phyloP scores from a whole-genome alignment of 2,888 invertebrate species.

The Cheilosia vernalis region DNA sequence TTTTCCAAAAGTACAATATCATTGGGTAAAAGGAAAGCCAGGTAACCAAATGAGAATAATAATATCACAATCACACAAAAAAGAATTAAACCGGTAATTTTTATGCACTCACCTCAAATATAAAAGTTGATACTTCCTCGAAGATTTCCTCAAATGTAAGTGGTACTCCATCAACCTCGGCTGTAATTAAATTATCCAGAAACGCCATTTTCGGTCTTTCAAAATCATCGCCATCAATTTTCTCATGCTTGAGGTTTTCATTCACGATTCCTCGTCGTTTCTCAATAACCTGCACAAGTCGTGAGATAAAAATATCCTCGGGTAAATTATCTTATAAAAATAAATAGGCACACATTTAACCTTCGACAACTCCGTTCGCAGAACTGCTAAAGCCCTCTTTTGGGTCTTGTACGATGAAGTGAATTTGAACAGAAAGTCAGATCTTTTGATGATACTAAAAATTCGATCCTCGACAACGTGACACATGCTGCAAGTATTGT shows the following conservation, averaged over 20 bases:
- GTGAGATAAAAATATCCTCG: neutral
- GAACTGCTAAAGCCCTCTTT: constrained; percentile 74
- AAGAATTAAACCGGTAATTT: neutral
- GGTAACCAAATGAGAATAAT: no score
- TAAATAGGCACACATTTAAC: neutral
- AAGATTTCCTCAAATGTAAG: constrained; percentile 79
- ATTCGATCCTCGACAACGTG: constrained; percentile 78
- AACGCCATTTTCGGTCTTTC: constrained; percentile 15
- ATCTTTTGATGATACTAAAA: constrained; percentile 79
- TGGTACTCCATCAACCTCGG: constrained; percentile 78
- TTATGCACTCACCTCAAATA: constrained; percentile 78
- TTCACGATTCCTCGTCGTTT: constrained; percentile 67
- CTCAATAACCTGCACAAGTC: constrained; percentile 76
- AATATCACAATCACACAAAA: neutral
- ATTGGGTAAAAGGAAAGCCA: no score
- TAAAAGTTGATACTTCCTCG: constrained; percentile 82
- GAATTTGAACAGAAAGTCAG: constrained; percentile 79
- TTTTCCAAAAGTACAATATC: no score
- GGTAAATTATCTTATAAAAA: constrained; percentile 1
- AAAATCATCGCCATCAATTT: neutral
- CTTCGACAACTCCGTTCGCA: constrained; percentile 68
- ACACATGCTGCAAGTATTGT: constrained; percentile 73
- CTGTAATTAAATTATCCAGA: constrained; percentile 76
- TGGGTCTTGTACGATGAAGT: constrained; percentile 79
- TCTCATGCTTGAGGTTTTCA: neutral